phyloP scores from a whole-genome alignment of 2,113 vertebrate species.

The Carollia perspicillata region DNA sequence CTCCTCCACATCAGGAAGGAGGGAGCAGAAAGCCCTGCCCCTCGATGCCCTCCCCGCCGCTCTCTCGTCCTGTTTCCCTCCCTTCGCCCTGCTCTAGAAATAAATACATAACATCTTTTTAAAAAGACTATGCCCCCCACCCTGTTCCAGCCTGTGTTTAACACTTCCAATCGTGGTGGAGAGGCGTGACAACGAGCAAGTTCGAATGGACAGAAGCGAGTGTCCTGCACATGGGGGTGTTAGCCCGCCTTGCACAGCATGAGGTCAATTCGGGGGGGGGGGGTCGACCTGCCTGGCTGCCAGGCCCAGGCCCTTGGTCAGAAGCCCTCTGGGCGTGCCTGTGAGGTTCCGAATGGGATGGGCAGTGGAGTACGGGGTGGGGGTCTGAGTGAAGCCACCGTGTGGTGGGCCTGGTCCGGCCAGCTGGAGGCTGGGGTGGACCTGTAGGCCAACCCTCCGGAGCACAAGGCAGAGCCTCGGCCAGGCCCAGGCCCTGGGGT shows the following conservation, averaged over 20 bases:
- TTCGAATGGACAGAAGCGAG: no score
- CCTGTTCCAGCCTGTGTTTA: no score
- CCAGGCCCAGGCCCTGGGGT: no score
- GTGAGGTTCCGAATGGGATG: background rate
- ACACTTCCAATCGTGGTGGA: background rate
- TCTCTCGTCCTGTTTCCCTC: no score
- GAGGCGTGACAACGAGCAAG: fast-evolving
- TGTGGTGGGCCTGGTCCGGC: background rate
- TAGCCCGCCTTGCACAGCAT: background rate
- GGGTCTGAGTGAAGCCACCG: background rate
- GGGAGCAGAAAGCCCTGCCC: background rate
- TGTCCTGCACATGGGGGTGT: background rate
- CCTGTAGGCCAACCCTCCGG: background rate
- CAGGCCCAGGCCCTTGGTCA: background rate
- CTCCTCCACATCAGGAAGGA: background rate
- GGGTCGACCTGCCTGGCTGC: fast-evolving
- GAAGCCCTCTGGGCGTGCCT: fast-evolving
- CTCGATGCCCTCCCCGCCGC: no score
- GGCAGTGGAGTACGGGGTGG: background rate
- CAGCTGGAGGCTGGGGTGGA: background rate
- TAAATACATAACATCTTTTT: no score
- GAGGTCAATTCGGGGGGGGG: no score
- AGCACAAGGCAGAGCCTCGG: background rate
- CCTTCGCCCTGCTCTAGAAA: no score
- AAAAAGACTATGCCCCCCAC: background rate